Evolutionary conservation across 2,888 invertebrate genomes (phyloP), one percentile per base, ranked within the genome.

Genomic region (Plusia festucae): DNA sequence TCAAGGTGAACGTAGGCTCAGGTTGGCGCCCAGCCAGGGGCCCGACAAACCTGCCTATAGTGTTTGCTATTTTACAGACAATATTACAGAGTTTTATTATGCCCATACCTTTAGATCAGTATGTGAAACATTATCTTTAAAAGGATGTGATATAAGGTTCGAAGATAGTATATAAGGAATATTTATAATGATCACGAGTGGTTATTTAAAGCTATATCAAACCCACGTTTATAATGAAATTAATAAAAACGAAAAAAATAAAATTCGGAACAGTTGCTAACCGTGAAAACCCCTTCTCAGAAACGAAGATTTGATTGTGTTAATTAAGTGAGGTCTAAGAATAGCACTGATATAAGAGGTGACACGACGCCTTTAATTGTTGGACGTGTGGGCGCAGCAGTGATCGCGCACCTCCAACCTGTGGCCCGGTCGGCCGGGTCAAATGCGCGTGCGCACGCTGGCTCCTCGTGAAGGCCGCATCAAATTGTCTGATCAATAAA

Each of bases 11-110:
- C 64, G 54, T 46, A 72, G 70, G 67, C 76, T 52, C 63, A 15
- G 34, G 40, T 65, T 79, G 79, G 79, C 79, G 57, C 63, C 53
- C 34, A 22, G 79, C 79, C 79, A 79, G 70, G 53, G 27, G 59
- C 52, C 53, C 57, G 52, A 18, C 16, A 51, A 57, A 56, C 56
- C 51, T 62, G 56, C 52, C 70, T 58, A 40, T 56, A 64, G 46
- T 58, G 51, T 53, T 18, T 20, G 52, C 67, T 73, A 65, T 49
- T 79, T 75, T 66, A 78, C 67, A 18, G 60, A 30, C 64, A 67
- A 68, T 66, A 59, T 72, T 73, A 65, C 53, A 54, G 27, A 32
- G 16, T 65, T 78, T 80, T 76, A 69, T 64, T 60, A 66, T 54
- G 40, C 54, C 40, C 55, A 68, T 69, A 68, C 67, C 65, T 65